Evolutionary conservation across 2,888 invertebrate genomes (phyloP).

Genomic region (Artemia sinica): DNA sequence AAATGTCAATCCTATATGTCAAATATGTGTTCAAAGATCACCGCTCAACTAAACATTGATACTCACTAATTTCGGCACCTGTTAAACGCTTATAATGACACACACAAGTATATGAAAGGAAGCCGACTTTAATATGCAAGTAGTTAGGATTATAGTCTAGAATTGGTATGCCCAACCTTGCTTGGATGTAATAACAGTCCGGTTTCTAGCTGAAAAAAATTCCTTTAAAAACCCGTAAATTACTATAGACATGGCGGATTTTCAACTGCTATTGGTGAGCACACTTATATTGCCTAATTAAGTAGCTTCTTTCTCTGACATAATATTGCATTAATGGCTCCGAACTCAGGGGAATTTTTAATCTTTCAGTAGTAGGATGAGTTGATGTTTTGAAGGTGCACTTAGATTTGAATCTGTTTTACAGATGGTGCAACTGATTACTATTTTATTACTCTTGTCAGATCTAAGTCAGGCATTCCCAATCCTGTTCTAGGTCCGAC

Average conservation of each 20-base stretch:
- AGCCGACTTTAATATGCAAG: slow-evolving; percentile 5
- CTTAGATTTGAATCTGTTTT: too few species aligned
- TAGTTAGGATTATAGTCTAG: background rate
- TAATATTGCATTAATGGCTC: background rate
- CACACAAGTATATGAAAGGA: background rate
- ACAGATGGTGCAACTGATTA: too few species aligned
- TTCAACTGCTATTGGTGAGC: slow-evolving; percentile 1
- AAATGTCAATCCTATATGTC: slow-evolving; percentile 10
- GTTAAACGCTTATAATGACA: background rate
- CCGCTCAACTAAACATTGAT: background rate
- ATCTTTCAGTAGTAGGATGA: too few species aligned
- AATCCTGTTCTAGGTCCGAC: too few species aligned
- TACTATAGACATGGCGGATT: too few species aligned
- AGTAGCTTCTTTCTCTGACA: slow-evolving; percentile 2
- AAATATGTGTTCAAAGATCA: slow-evolving; percentile 11
- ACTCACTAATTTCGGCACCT: background rate
- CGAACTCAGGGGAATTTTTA: background rate
- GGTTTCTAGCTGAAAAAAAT: background rate
- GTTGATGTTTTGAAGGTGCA: too few species aligned
- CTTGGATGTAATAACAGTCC: slow-evolving; percentile 6
- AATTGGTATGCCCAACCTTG: background rate
- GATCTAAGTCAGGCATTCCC: too few species aligned
- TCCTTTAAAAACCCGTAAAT: background rate
- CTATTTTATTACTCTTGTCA: too few species aligned
- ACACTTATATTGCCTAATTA: slow-evolving; percentile 11